These are phyloP conservation scores for Xanthorhoe spadicearia DNA, from an alignment of 2,888 invertebrate genomes.

Conservation along the genomic window DNA sequence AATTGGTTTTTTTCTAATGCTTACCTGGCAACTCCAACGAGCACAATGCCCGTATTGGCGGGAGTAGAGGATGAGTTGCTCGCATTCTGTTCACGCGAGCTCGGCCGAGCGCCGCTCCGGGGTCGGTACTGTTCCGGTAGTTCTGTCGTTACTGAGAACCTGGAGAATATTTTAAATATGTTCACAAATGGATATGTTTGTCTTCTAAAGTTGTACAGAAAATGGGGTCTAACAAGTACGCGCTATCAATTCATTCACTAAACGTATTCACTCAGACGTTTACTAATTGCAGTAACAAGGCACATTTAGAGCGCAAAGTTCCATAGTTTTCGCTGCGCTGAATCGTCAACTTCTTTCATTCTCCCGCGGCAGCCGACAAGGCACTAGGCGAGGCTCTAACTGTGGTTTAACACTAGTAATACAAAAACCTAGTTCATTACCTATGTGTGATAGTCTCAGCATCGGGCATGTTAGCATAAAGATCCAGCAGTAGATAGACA, in stretches of 20 bases:
- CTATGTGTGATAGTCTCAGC: slow-evolving; percentile 95
- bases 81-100: slow-evolving; percentile 70
- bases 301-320: too few relatives aligned
- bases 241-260: too few relatives aligned
- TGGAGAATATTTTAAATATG: slow-evolving; percentile 43
- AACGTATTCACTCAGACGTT: too few relatives aligned
- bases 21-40: slow-evolving; percentile 90
- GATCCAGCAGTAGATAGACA: slow-evolving; percentile 94
- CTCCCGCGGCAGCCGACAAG: too few relatives aligned
- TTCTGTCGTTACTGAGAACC: slow-evolving; percentile 89
- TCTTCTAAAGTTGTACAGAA: too few relatives aligned
- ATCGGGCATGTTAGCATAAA: slow-evolving; percentile 97
- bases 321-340: too few relatives aligned
- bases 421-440: slow-evolving; percentile 50
- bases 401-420: too few relatives aligned
- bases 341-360: too few relatives aligned
- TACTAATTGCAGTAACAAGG: too few relatives aligned
- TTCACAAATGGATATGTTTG: neutral
- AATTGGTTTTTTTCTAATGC: neutral
- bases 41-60: slow-evolving; percentile 89
- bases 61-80: slow-evolving; percentile 78
- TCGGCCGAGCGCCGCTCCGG: slow-evolving; percentile 56
- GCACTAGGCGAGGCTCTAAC: too few relatives aligned
- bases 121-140: slow-evolving; percentile 89
- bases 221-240: too few relatives aligned